Evolutionary conservation across 2,888 invertebrate genomes (phyloP), one percentile per base, ranked within the genome.

Genomic region (Rambutsinella grinnellia): DNA sequence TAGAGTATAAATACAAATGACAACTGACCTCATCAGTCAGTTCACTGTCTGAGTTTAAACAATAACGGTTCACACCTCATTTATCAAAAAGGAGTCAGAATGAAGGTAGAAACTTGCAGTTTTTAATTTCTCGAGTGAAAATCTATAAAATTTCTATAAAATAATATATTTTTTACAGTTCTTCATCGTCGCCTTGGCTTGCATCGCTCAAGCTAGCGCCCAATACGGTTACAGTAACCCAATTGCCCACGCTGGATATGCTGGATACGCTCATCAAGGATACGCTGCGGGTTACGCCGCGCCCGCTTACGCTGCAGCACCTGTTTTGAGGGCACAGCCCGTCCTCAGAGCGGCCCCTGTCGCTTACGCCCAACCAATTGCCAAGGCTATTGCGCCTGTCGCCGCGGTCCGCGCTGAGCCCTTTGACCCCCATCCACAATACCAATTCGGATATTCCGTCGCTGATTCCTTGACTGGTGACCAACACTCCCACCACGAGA

Each of bases 241-340:
- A n/a, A n/a, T n/a, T n/a, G n/a, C n/a, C 17, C 51, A 15, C 17
- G 47, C 26, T 24, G 63, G 63, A 49, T 49, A 27, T 15, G 63
- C 58, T 56, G 54, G 23, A 23, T 28, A 19, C 54, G 66, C 36
- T 3, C 10, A 53, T 13, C 61, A 24, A 24, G 57, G 46, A 13
- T 49, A 56, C 17, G 67, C 47, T 36, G 53, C 65, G 13, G 27
- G 46, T 24, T 51, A 23, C 24, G 23, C 44, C 15, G 21, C 15
- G 15, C 46, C 24, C 26, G 28, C 27, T 23, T 17, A 3, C 27
- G 21, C n/a, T 89, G 36, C 54, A 8, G 28, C 56, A 3, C n/a
- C 17, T 13, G 23, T 53, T 57, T 23, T 24, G 15, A 23, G 53
- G 8, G 23, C 53, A 2, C 24, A 23, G 10, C 53, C 53, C 23